Conservation (phyloP, 2,888 invertebrate genomes). For the Aporophyla lueneburgensis region DNA sequence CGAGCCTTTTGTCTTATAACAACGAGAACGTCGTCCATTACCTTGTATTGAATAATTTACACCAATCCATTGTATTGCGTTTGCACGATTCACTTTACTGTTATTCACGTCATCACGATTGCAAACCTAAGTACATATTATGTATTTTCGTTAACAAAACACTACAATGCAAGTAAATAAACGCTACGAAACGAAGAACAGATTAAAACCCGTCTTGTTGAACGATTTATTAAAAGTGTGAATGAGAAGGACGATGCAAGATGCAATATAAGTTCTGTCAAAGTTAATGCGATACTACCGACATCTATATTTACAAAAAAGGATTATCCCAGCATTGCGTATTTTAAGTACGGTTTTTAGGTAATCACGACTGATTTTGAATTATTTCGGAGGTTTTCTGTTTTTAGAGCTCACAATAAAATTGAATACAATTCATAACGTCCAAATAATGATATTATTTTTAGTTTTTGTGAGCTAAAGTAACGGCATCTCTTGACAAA, state of each 20-base stretch:
- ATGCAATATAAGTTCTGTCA: slow-evolving; percentile 65
- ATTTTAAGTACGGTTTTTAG: background rate
- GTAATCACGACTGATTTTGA: background rate
- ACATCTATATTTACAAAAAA: slow-evolving; percentile 55
- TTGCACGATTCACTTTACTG: slow-evolving; percentile 66
- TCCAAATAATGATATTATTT: background rate
- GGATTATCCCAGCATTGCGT: background rate
- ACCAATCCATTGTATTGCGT: slow-evolving; percentile 73
- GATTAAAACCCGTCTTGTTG: slow-evolving; percentile 44
- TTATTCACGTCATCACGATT: slow-evolving; percentile 62
- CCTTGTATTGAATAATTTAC: slow-evolving; percentile 80
- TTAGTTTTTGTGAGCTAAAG: background rate
- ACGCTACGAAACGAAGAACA: slow-evolving; percentile 55
- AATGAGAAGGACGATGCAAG: slow-evolving; percentile 51
- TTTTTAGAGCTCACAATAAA: background rate
- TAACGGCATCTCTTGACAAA: slow-evolving; percentile 62
- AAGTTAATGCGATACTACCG: slow-evolving; percentile 52
- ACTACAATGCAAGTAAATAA: slow-evolving; percentile 54
- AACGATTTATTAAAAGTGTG: slow-evolving; percentile 36
- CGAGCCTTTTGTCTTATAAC: slow-evolving; percentile 86
- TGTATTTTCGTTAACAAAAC: slow-evolving; percentile 56
- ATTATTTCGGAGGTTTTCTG: background rate
- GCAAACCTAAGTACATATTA: slow-evolving; percentile 17
- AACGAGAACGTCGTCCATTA: slow-evolving; percentile 83
- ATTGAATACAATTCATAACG: background rate